Base-by-base conservation (phyloP, 2,797 vertebrate species). In the Alcedo quadribrachys region DNA sequence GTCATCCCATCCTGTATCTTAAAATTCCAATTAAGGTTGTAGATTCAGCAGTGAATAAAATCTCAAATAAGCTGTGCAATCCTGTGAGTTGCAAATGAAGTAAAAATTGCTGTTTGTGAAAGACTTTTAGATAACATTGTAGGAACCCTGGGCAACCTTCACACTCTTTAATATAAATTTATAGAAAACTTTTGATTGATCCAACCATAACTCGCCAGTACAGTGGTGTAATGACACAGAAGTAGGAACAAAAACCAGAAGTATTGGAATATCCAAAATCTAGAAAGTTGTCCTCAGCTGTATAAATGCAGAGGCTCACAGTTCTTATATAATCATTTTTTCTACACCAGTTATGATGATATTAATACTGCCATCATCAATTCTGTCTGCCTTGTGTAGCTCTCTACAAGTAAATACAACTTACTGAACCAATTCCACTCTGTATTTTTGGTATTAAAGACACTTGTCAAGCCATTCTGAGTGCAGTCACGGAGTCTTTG, bases 21-120 rank as follows among this genome's bases (percentile, higher is more conserved):
- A 33, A 95, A 92, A 65, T 78, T 93, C 58, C 94, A 74, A 92
- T 92, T 95, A 90, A 74, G 58, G 76, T 12, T 70, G 48, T 46
- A 66, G 67, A 54, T 82, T 87, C 76, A 81, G 45, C 42, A 77
- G 24, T 40, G 81, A 82, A 70, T 85, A 78, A 85, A 94, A 91
- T 75, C 81, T 11, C 74, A 87, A 87, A 60, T 45, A 87, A 22
- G 14, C 6, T 27, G 18, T 48, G 42, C 32, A 76, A 70, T 65
- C 43, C 27, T 53, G 32, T 67, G 40, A 80, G 17, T 61, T 91
- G 82, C 85, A 89, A 90, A 89, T 90, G 82, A 82, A 90, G 24
- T 42, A 28, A 42, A 42, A 91, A 81, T 87, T 90, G 78, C 43
- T 69, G 16, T 14, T 74, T 63, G 75, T 67, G 80, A 94, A 95